Evolutionary conservation across 2,888 invertebrate genomes (phyloP).

Genomic region (Ochropleura leucogaster): DNA sequence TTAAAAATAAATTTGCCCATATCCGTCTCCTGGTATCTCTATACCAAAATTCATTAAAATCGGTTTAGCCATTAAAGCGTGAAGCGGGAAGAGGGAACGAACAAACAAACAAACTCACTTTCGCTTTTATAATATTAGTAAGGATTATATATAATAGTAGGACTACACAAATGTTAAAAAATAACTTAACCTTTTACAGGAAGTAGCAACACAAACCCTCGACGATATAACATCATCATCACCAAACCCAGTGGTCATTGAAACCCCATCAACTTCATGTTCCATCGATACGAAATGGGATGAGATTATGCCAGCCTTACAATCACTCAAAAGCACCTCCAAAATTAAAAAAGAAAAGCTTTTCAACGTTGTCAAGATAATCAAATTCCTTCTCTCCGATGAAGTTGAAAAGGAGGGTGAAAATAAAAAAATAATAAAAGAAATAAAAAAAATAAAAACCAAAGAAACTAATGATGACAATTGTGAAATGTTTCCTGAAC

Average conservation of each 20-base stretch:
- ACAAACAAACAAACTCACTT: too few relatives aligned
- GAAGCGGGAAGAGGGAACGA: too few relatives aligned
- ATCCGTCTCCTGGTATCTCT: too few relatives aligned
- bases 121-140: too few relatives aligned
- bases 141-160: too few relatives aligned
- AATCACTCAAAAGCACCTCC: conserved; percentile 55
- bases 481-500: not conserved
- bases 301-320: conserved; percentile 47
- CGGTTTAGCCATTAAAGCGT: too few relatives aligned
- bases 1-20: too few relatives aligned
- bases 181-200: conserved; percentile 40
- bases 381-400: conserved; percentile 65
- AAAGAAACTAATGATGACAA: conserved; percentile 24
- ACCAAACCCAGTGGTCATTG: conserved; percentile 16
- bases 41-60: too few relatives aligned
- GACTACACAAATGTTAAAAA: not conserved
- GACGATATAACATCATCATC: conserved; percentile 31
- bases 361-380: conserved; percentile 60
- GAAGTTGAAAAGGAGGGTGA: conserved; percentile 43
- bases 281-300: conserved; percentile 46
- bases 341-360: conserved; percentile 65
- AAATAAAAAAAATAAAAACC: conserved; percentile 20
- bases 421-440: not conserved
- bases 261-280: conserved; percentile 6
- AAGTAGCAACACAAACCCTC: conserved; percentile 31